phyloP scores from a whole-genome alignment of 2,888 invertebrate genomes.

The Phengaris arion region DNA sequence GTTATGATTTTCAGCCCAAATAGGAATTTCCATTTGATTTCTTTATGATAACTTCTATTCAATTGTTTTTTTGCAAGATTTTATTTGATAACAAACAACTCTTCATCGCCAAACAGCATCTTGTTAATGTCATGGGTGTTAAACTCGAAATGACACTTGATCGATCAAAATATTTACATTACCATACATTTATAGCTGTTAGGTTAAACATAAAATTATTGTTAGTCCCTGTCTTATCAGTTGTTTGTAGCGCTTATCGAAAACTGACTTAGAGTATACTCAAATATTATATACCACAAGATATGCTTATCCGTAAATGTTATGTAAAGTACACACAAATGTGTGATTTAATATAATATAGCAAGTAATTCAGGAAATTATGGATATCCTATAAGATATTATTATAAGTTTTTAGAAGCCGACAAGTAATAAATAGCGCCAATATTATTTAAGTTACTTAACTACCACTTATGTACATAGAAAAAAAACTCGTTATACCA shows the following conservation, averaged over 20 bases:
- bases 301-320: background rate
- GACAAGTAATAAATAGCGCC: too few relatives aligned
- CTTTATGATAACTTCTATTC: background rate
- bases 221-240: conserved; percentile 12
- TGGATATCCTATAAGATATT: background rate
- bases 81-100: too few relatives aligned
- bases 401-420: too few relatives aligned
- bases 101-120: background rate
- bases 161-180: background rate
- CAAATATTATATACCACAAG: conserved; percentile 5
- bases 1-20: background rate
- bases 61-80: background rate
- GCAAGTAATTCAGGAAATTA: background rate
- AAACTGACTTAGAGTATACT: background rate
- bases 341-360: background rate
- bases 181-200: background rate
- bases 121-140: background rate
- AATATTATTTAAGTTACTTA: too few relatives aligned
- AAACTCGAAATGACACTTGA: background rate
- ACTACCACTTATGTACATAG: too few relatives aligned
- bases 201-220: background rate
- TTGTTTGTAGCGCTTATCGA: conserved; percentile 16
- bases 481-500: too few relatives aligned
- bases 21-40: background rate
- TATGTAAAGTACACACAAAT: background rate